Evolutionary conservation across 1,140 invertebrate species (phyloP).

Genomic region (Armadillidium nasatum): DNA sequence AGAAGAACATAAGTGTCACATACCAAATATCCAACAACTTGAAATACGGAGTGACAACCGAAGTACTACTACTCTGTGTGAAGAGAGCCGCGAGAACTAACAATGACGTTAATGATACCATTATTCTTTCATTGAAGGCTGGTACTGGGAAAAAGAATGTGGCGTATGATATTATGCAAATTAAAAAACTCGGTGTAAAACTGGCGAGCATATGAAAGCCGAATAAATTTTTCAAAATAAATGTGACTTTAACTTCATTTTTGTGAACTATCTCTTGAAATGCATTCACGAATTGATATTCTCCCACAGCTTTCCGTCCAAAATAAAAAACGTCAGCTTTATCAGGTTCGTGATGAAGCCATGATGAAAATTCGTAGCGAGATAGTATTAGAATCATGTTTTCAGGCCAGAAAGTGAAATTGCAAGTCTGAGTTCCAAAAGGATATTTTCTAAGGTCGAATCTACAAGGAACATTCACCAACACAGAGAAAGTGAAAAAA

Average conservation of each 20-base stretch:
- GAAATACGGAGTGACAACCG: slow-evolving; percentile 19
- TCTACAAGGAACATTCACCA: slow-evolving; percentile 8
- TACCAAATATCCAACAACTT: slow-evolving; percentile 24
- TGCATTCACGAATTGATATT: background rate
- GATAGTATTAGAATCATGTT: background rate
- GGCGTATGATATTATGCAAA: slow-evolving; percentile 9
- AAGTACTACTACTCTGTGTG: slow-evolving; percentile 12
- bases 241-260: background rate
- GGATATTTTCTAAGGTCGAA: slow-evolving; percentile 27
- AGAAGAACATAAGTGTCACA: slow-evolving; percentile 4
- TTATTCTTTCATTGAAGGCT: slow-evolving; percentile 24
- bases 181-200: slow-evolving; percentile 18
- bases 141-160: slow-evolving; percentile 8
- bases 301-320: background rate
- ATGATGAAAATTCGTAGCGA: too few species aligned
- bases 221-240: slow-evolving; percentile 10
- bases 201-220: slow-evolving; percentile 20
- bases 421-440: slow-evolving; percentile 18
- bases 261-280: background rate
- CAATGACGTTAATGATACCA: slow-evolving; percentile 19
- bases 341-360: too few species aligned
- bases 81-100: slow-evolving; percentile 21
- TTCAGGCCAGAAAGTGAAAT: slow-evolving; percentile 19
- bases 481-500: background rate
- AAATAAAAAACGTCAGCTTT: too few species aligned